Percentiles rank a stretch among this genome's conserved stretches.
These are phyloP conservation scores for Euphysa ruthae DNA, from an alignment of 30 jellyfish, hydroid and myxozoan genomes.

Conservation along the genomic window DNA sequence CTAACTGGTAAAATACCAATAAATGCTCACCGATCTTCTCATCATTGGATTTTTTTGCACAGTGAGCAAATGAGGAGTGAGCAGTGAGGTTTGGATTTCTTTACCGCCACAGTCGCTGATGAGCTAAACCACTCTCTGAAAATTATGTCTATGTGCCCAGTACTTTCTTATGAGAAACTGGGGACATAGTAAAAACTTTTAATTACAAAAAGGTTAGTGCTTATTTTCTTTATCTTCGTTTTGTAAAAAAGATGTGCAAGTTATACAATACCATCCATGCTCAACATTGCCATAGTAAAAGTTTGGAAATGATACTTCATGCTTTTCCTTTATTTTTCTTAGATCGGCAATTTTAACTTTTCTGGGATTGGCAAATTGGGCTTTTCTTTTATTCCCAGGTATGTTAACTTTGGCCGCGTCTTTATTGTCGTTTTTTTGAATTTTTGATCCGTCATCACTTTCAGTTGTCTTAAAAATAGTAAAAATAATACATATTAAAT, in stretches of 20 bases:
- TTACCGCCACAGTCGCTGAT: neutral
- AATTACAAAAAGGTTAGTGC: too few species aligned
- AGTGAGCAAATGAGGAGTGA: slow-evolving; percentile 1
- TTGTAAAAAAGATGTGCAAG: too few species aligned
- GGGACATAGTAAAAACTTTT: too few species aligned
- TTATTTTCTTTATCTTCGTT: too few species aligned
- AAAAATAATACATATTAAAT: neutral
- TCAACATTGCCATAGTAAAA: too few species aligned
- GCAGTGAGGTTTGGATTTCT: slow-evolving; percentile 1
- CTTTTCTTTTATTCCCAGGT: neutral
- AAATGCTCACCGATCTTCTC: neutral
- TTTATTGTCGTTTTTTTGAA: neutral
- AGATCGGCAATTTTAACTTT: neutral
- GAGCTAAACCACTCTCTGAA: neutral
- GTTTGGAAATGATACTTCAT: neutral
- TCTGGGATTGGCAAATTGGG: neutral
- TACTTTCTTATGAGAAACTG: neutral
- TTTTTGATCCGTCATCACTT: neutral
- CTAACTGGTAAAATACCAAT: neutral
- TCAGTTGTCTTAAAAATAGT: neutral
- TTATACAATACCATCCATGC: too few species aligned
- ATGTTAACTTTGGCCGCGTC: neutral
- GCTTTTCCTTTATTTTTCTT: neutral
- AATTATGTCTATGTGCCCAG: neutral
- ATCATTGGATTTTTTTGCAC: neutral